Evolutionary conservation across 2,888 invertebrate species (phyloP).

Genomic region (Teinopalpus imperialis): DNA sequence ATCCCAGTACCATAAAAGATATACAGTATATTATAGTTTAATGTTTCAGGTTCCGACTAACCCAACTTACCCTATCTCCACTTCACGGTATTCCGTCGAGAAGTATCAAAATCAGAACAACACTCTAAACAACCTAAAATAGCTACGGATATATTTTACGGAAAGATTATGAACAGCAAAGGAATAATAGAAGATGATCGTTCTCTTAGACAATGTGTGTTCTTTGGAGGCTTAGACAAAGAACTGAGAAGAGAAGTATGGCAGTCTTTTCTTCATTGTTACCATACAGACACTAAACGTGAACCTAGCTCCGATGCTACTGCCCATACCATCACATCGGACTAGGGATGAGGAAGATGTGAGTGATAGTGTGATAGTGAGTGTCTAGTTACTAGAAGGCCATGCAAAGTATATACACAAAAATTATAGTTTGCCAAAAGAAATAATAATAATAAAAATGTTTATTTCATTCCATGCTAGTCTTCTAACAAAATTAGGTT

Average conservation of each 20-base stretch:
- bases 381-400: too few relatives aligned
- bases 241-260: slow-evolving; percentile 94
- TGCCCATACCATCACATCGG: too few relatives aligned
- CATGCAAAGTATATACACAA: too few relatives aligned
- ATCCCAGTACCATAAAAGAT: too few relatives aligned
- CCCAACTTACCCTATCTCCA: slow-evolving; percentile 89
- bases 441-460: too few relatives aligned
- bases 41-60: slow-evolving; percentile 84
- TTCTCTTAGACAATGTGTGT: slow-evolving; percentile 93
- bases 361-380: too few relatives aligned
- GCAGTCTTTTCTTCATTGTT: slow-evolving; percentile 97
- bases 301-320: too few relatives aligned
- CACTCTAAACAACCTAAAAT: slow-evolving; percentile 97
- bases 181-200: slow-evolving; percentile 96
- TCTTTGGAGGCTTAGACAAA: slow-evolving; percentile 95
- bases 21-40: not conserved
- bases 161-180: slow-evolving; percentile 89
- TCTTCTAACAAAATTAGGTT: too few relatives aligned
- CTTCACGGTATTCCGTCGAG: slow-evolving; percentile 95
- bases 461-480: too few relatives aligned
- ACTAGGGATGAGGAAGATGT: too few relatives aligned
- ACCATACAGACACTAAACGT: too few relatives aligned
- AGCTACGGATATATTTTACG: slow-evolving; percentile 92
- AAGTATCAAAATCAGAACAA: slow-evolving; percentile 93
- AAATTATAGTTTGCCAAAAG: too few relatives aligned